These are phyloP conservation scores for Hippasteria phrygiana DNA, from an alignment of 53 echinoderm and acorn worm genomes.

Conservation along the genomic window DNA sequence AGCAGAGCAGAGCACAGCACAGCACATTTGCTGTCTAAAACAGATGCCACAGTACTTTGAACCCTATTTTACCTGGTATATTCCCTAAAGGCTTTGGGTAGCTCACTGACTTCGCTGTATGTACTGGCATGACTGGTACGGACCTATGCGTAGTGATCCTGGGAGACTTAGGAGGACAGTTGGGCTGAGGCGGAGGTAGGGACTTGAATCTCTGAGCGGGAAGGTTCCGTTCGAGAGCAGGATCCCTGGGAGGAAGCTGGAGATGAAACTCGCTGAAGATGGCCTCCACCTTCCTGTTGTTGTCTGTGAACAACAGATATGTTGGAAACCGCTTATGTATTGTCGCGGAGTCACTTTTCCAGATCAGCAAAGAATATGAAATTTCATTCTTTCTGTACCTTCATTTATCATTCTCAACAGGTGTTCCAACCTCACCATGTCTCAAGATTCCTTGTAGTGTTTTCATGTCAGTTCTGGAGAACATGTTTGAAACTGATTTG, in stretches of 20 bases:
- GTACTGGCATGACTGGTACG: neutral
- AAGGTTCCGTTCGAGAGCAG: slow-evolving; percentile 15
- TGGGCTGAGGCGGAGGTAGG: neutral
- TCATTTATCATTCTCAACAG: no score
- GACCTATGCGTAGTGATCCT: neutral
- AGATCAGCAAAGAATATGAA: no score
- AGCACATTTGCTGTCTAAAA: no score
- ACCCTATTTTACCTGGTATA: neutral
- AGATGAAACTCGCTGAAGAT: slow-evolving; percentile 23
- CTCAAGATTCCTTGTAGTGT: no score
- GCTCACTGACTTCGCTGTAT: neutral
- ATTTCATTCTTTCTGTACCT: no score
- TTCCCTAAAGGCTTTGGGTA: neutral
- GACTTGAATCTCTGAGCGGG: slow-evolving; percentile 34
- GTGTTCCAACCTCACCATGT: no score
- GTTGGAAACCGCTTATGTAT: no score
- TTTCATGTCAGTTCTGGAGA: no score
- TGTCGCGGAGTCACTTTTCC: no score
- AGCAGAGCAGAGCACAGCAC: no score
- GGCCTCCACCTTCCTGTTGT: slow-evolving; percentile 23
- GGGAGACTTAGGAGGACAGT: neutral
- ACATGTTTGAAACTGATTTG: no score
- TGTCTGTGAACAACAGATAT: neutral
- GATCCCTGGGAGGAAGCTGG: slow-evolving; percentile 35
- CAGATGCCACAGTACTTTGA: neutral